These are phyloP conservation scores for Pogonomyrmex californicus DNA, from an alignment of 1,140 invertebrate genomes.

Conservation along the genomic window DNA sequence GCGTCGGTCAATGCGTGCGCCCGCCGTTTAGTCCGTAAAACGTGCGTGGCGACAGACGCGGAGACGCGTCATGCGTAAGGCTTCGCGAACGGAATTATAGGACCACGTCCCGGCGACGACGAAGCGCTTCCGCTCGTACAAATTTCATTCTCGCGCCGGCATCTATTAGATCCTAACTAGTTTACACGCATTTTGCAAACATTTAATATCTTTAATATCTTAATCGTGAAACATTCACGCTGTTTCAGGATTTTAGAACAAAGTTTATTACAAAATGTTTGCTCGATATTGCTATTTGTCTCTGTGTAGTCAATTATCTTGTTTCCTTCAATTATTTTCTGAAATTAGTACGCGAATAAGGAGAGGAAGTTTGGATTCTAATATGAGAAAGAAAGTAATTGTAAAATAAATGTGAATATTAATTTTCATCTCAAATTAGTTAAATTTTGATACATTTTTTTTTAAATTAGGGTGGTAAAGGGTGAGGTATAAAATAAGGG, in stretches of 20 bases:
- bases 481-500: no score
- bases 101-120: neutral
- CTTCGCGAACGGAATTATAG: slow-evolving; percentile 27
- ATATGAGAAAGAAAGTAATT: neutral
- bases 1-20: slow-evolving; percentile 62
- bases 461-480: no score
- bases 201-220: neutral
- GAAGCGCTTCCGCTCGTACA: neutral
- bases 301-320: neutral
- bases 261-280: neutral
- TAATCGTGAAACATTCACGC: neutral
- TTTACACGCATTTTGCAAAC: neutral
- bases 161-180: slow-evolving; percentile 2
- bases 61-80: slow-evolving; percentile 44
- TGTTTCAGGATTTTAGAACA: neutral
- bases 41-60: slow-evolving; percentile 65
- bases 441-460: no score
- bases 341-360: neutral
- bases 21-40: slow-evolving; percentile 65
- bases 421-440: neutral
- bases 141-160: neutral
- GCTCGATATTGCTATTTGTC: neutral
- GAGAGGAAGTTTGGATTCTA: neutral
- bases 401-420: neutral
- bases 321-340: neutral